phyloP scores from a whole-genome alignment of 2,888 invertebrate genomes.

The Allophyes oxyacanthae region DNA sequence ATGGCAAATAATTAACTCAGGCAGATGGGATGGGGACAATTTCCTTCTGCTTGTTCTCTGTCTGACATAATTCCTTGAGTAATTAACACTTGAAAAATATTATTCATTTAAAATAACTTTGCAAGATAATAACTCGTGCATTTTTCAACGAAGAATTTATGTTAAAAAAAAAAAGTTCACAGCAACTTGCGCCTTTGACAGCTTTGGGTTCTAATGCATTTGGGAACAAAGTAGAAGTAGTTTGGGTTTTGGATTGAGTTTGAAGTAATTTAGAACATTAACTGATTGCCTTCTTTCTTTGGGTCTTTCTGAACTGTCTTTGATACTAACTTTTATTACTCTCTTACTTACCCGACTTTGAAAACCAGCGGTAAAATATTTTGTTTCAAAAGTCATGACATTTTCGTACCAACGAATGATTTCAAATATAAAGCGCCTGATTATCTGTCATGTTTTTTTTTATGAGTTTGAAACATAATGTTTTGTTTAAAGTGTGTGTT shows the following conservation, averaged over 20 bases:
- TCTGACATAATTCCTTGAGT: too few species aligned
- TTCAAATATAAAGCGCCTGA: too few species aligned
- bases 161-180: too few species aligned
- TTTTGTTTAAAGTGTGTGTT: conserved; percentile 1
- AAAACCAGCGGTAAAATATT: conserved; percentile 10
- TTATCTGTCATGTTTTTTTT: not conserved
- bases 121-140: too few species aligned
- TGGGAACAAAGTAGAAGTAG: conserved; percentile 11
- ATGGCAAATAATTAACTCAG: too few species aligned
- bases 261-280: conserved; percentile 33
- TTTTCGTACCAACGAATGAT: too few species aligned
- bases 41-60: too few species aligned
- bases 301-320: conserved; percentile 30
- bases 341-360: conserved; percentile 26
- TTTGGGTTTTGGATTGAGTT: conserved; percentile 30
- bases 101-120: too few species aligned
- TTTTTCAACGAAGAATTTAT: too few species aligned
- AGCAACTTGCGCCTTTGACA: conserved; percentile 20
- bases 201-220: conserved; percentile 38
- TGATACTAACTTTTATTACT: conserved; percentile 42
- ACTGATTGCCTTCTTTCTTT: conserved; percentile 4
- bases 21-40: too few species aligned
- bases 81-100: too few species aligned
- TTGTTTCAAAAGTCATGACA: not conserved
- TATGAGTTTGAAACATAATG: not conserved